Evolutionary conservation across 2,888 invertebrate genomes (phyloP).

Genomic region (Drosophila cracens): DNA sequence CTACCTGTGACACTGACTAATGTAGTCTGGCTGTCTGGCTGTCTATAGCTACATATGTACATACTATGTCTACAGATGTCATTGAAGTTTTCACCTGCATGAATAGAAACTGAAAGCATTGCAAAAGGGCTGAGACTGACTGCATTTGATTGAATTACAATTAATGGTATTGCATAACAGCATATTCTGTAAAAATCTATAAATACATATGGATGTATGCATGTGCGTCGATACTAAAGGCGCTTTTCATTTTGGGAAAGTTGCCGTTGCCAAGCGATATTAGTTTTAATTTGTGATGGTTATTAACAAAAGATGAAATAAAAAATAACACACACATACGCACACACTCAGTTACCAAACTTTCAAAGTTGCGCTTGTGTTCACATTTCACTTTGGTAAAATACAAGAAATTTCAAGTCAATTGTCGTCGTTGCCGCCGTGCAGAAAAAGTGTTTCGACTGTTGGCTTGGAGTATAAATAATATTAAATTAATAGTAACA

Average conservation of each 20-base stretch:
- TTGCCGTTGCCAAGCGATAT: conserved; percentile 57
- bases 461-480: conserved; percentile 49
- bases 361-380: conserved; percentile 59
- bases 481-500: conserved; percentile 71
- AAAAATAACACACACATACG: conserved; percentile 38
- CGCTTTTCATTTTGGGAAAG: conserved; percentile 77
- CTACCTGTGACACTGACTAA: neutral
- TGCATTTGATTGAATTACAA: conserved; percentile 65
- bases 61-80: neutral
- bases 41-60: neutral
- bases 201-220: neutral
- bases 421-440: conserved; percentile 66
- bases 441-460: conserved; percentile 64
- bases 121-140: conserved; percentile 59
- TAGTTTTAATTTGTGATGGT: conserved; percentile 70
- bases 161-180: conserved; percentile 64
- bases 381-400: conserved; percentile 66
- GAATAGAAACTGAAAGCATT: conserved; percentile 71
- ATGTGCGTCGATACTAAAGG: conserved; percentile 29
- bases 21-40: neutral
- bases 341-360: conserved; percentile 60
- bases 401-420: conserved; percentile 72
- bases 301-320: conserved; percentile 72
- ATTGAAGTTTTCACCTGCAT: conserved; percentile 44
- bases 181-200: conserved; percentile 59